Base-by-base conservation (phyloP, 2,888 invertebrate species). In the Byasa hedistus region DNA sequence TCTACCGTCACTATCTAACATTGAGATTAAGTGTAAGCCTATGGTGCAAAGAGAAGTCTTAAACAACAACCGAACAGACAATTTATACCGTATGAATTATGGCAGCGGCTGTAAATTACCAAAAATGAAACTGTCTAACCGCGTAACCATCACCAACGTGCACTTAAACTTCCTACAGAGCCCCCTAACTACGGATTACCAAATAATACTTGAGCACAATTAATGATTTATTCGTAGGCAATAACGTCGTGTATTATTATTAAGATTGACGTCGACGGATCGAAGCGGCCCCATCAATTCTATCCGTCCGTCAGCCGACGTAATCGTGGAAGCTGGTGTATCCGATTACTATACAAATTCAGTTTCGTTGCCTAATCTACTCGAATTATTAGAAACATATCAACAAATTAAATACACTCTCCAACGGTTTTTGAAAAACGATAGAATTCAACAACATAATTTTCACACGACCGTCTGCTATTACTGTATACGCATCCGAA, bases 211-310 rank as follows among this genome's bases (percentile, higher is more conserved):
- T 23, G 48, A 22, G 15, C 60, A 22, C 56, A 57, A 66, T 64
- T 63, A 67, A 67, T 67, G 60, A 64, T 61, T 64, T 62, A 63
- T 67, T 21, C 63, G 36, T 64, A 60, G 39, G 60, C 57, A 56
- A 64, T 67, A 67, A 67, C 21, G 48, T 56, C 17, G 60, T 72
- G 72, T 69, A 71, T 81, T 81, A 78, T 83, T 82, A 85, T 84
- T 76, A 84, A 82, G 85, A 85, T 82, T 83, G 85, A 85, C 84
- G 79, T 78, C 72, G 69, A 72, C 69, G 70, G 72, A 73, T 75
- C 75, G 73, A 69, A 72, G 75, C 72, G 73, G 58, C 72, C 71
- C 75, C 80, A 82, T 85, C 84, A 83, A 86, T 84, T 81, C 77
- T 69, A 68, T 57, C 27, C 51, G 60, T 68, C 59, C 73, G 74